phyloP scores from a whole-genome alignment of 2,888 invertebrate genomes.

The Mesorhabditis spiculigera region DNA sequence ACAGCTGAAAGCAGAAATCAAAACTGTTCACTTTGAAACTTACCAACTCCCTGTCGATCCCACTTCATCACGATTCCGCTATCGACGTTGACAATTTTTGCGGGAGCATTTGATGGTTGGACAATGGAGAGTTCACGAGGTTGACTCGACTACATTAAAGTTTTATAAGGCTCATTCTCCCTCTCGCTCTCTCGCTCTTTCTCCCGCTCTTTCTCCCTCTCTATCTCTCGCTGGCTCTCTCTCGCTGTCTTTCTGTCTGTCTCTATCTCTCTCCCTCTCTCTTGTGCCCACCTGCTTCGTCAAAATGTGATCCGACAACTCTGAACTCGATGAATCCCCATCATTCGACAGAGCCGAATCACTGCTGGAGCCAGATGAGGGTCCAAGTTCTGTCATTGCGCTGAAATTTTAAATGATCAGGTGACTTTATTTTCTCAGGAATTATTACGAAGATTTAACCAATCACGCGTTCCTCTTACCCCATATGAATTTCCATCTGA shows the following conservation, averaged over 20 bases:
- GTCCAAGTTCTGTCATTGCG: not conserved
- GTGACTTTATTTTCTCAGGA: too few species aligned
- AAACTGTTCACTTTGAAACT: too few species aligned
- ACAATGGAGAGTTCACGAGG: not conserved
- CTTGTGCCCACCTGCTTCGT: not conserved
- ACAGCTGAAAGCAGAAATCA: too few species aligned
- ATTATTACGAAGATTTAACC: too few species aligned
- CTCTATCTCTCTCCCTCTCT: not conserved
- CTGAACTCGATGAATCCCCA: constrained; percentile 38
- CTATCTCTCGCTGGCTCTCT: too few species aligned
- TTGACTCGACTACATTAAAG: not conserved
- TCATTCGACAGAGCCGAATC: constrained; percentile 30
- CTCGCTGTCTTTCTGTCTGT: too few species aligned
- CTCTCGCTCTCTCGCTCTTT: too few species aligned
- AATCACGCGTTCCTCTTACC: not conserved
- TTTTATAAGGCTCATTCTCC: too few species aligned
- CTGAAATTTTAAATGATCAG: too few species aligned
- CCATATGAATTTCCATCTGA: not conserved
- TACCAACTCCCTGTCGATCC: not conserved
- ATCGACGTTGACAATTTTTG: not conserved
- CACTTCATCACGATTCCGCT: constrained; percentile 1
- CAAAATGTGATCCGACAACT: constrained; percentile 18
- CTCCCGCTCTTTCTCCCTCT: too few species aligned
- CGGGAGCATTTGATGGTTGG: not conserved
- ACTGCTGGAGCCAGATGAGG: constrained; percentile 10